Base-by-base conservation (phyloP, 2,797 vertebrate species). In the Poecilia picta region DNA sequence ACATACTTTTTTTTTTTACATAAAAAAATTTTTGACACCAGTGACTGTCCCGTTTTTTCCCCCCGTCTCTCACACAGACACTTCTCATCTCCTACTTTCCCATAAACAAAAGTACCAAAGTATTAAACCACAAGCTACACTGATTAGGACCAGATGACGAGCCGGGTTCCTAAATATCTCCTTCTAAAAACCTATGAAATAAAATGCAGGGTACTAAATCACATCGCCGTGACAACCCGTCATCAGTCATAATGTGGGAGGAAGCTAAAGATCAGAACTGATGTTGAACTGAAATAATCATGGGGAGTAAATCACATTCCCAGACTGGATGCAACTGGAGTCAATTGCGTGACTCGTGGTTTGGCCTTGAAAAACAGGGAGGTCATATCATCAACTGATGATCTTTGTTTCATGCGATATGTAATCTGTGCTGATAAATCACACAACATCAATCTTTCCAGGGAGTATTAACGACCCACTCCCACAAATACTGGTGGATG, bases 141-240 rank as follows among this genome's bases (percentile, higher is more conserved):
- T 88, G 88, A 94, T 92, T 90, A 81, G 81, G 43, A 73, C 88
- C 93, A 93, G 90, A 93, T 92, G 91, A 88, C 41, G 75, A 82
- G 79, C 73, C 72, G 77, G 89, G 77, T 83, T 79, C 83, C 72
- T 81, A 87, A 91, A 89, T 86, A 80, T 87, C 81, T 78, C 77
- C 77, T 83, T 74, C 81, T 87, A 85, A 93, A 64, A 93, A 87
- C 74, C 83, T 80, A 83, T 81, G 75, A 83, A 86, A 90, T 90
- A 77, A 90, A 91, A 83, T 71, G 47, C 84, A 75, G 75, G 28
- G 53, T 66, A 76, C 75, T 89, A 84, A 92, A 93, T 93, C 85
- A 83, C 72, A 8, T 74, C 23, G 36, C 15, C 79, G 77, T 73
- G 46, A 85, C 90, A 85, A 88, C 89, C 83, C 88, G 77, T 85